Conservation (phyloP, 2,888 invertebrate genomes). For the Teleogryllus oceanicus region DNA sequence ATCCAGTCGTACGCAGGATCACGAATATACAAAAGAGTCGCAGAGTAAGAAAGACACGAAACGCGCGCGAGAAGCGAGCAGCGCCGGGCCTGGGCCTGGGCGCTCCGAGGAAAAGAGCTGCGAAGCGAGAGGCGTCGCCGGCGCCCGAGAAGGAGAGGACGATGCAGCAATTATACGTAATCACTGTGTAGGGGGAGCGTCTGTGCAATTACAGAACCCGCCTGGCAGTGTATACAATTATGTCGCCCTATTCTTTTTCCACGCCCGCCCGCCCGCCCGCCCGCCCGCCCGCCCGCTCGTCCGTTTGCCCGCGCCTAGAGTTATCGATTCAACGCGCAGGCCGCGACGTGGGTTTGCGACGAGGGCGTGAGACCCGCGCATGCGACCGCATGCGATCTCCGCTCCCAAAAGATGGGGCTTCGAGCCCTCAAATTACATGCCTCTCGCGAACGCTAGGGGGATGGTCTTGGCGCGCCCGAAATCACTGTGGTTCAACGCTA, state of each 20-base stretch:
- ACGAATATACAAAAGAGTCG: too few species aligned
- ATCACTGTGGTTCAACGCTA: background rate
- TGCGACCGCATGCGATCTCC: too few species aligned
- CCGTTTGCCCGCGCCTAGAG: background rate
- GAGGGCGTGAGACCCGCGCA: background rate
- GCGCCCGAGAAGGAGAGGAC: background rate
- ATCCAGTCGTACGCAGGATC: too few species aligned
- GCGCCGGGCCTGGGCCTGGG: too few species aligned
- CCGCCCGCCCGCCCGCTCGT: background rate
- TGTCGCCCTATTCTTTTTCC: background rate
- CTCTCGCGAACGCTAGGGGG: too few species aligned
- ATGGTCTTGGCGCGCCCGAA: background rate
- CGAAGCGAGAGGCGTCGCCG: background rate
- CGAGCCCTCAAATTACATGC: too few species aligned
- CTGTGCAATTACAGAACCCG: background rate
- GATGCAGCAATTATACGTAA: background rate
- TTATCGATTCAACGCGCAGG: too few species aligned
- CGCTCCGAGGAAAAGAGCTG: background rate
- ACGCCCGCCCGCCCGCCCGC: background rate
- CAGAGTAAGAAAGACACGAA: too few species aligned
- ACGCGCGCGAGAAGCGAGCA: too few species aligned
- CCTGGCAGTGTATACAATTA: constrained; percentile 18
- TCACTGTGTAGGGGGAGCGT: background rate
- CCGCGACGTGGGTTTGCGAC: background rate
- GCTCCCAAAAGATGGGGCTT: too few species aligned